Base-by-base conservation (phyloP, 2,797 vertebrate species). In the Antennarius maculatus region DNA sequence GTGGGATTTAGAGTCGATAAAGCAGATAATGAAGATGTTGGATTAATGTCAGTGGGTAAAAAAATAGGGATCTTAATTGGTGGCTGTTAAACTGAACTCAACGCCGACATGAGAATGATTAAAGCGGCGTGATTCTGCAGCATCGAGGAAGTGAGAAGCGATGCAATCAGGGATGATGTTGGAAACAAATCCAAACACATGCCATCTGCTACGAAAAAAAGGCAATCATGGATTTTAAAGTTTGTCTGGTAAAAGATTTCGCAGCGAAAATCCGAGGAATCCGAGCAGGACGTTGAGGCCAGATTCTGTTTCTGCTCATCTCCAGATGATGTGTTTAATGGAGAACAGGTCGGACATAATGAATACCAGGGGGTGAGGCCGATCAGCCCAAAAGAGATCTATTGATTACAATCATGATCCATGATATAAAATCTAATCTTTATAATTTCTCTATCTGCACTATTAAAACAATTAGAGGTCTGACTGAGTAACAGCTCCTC, bases 51-150 rank as follows among this genome's bases (percentile, higher is more conserved):
- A 47, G 47, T 29, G 42, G 37, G 7, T 52, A 18, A 1, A 28
- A 14, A 52, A 47, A 7, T 37, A 53, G 48, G 2, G 2, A 54
- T 41, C n/a, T 45, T 67, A 37, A 59, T 67, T 69, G 51, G 51
- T 12, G 49, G 29, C 37, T 34, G 27, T 39, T 67, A 66, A 41
- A 60, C 5, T 52, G 53, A 70, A 52, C 15, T 15, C 9, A 53
- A 79, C 9, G 23, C 6, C 29, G 58, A 69, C n/a, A n/a, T 48
- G 47, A 18, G 8, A 3, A 56, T 66, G 61, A 75, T 74, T 29
- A 68, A 69, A 59, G 14, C 55, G 55, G 29, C 18, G 47, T 63
- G 66, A 68, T 23, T 13, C 10, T 61, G 13, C 42, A 29, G 0
- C 29, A 17, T 16, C 9, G 18, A 17, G 49, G 3, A 13, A 66